Base-by-base conservation (phyloP, 1,140 invertebrate genomes). In the Drosophila simulans region DNA sequence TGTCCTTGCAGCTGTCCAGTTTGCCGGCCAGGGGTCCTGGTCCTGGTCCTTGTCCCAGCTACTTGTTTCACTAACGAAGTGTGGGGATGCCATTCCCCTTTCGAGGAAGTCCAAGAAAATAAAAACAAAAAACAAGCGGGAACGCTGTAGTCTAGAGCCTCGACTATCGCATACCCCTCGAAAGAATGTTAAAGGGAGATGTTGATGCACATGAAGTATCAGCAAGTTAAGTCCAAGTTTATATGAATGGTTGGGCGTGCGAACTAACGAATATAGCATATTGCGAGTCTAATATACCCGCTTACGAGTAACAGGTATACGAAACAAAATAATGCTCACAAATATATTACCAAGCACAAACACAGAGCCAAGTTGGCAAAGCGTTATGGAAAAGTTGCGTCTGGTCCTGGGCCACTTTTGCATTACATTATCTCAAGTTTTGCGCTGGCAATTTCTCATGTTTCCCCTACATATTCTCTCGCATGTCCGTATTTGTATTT, bases 371-470 rank as follows among this genome's bases (percentile, higher is more conserved):
- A 78, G 53, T 75, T 68, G 40, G 20, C 53, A 60, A 69, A 71
- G 74, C 77, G 74, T 83, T 83, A 74, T 51, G 43, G 48, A 57
- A 78, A 86, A 86, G 70, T 79, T 88, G 49, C 49, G 64, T 45
- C 74, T 70, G 59, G 59, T 40, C 80, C 72, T 72, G 69, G 80
- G 75, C 80, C 65, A 85, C 60, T 84, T 84, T 84, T 80, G 62
- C 80, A 88, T 86, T 83, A 88, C 66, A 88, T 79, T 88, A 86
- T 86, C 83, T 88, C 69, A 88, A 88, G 75, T 82, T 84, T 86
- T 82, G 53, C 51, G 51, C 54, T 78, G 62, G 83, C 70, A 82
- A 82, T 88, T 86, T 82, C 75, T 88, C 83, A 83, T 76, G 58
- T 88, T 83, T 66, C 46, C 55, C 68, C 45, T 43, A 7, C 17